phyloP scores from a whole-genome alignment of 2,797 vertebrate species.

The Sebastes steindachneri region DNA sequence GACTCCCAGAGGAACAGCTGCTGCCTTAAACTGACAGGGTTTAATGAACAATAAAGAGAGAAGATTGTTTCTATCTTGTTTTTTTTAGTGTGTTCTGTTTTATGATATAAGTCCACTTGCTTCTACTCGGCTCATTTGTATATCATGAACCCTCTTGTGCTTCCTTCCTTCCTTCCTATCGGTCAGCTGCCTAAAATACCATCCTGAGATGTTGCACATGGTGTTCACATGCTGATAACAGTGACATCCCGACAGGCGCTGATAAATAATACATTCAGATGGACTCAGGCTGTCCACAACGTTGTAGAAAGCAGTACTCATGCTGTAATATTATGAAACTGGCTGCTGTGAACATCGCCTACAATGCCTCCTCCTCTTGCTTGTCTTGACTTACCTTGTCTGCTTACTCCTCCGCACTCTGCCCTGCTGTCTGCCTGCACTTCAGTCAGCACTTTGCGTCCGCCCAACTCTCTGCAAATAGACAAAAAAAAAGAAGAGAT shows the following conservation, averaged over 20 bases:
- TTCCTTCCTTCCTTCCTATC: conserved; percentile 19
- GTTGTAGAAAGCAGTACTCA: background rate
- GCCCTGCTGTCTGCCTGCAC: conserved; percentile 46
- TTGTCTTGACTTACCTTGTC: conserved; percentile 61
- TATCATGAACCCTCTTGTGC: background rate
- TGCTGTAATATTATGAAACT: background rate
- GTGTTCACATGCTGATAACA: conserved; percentile 47
- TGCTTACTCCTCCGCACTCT: conserved; percentile 57
- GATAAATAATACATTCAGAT: conserved; percentile 32
- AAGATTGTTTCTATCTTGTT: background rate
- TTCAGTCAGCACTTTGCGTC: conserved; percentile 60
- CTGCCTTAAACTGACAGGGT: background rate
- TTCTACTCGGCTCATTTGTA: background rate
- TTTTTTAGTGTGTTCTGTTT: background rate
- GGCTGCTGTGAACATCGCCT: background rate
- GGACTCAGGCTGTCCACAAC: background rate
- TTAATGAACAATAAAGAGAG: background rate
- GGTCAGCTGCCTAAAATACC: conserved; percentile 31
- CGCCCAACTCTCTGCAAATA: conserved; percentile 43
- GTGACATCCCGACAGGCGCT: conserved; percentile 21
- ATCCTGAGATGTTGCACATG: conserved; percentile 24
- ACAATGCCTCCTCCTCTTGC: background rate
- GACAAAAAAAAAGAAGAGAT: conserved; percentile 10
- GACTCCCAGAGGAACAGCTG: background rate
- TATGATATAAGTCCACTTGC: background rate